Evolutionary conservation across 2,113 vertebrate species (phyloP), one percentile per base, ranked within the genome.

Genomic region (Trichechus manatus): DNA sequence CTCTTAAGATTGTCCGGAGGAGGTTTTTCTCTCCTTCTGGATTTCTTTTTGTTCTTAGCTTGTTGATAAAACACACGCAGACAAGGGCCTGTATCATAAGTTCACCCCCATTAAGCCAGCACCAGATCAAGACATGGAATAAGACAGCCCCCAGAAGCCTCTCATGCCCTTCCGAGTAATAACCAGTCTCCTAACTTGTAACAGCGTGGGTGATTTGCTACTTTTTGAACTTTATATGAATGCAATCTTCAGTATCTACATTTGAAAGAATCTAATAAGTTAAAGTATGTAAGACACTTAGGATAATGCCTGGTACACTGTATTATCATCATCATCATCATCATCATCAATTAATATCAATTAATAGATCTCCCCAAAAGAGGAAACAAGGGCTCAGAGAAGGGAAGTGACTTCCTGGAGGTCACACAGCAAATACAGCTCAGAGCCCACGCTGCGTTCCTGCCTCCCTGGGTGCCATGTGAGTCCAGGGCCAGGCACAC

Each of bases 61-160:
- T 96, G 42, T 6, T 15, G 4, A 74, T 74, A 20, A 79, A 59
- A 74, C 91, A 86, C 36, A 61, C 31, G 33, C 39, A 87, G 90
- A 63, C 81, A 89, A 64, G 63, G 27, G 14, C 56, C 61, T 50
- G 56, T 29, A 19, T 89, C 15, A 33, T 66, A 47, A 68, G 2
- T 25, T 85, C 31, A 59, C 23, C n/a, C 44, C 68, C 1, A 5
- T 25, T 74, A 9, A 80, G 59, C n/a, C 39, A 78, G 84, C 6
- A 36, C 87, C 25, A 61, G n/a, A 29, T 59, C 42, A 96, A 85
- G 79, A 93, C 47, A 19, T 7, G 93, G 96, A 84, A 53, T 42
- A 36, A 77, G 72, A n/a, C 31, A 29, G 22, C 6, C 39, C 31
- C 39, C 4, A 29, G 29, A 88, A 44, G 72, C 1, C 39, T 63